These are phyloP conservation scores for Salpingus planirostris DNA, from an alignment of 2,888 invertebrate species.

Conservation along the genomic window DNA sequence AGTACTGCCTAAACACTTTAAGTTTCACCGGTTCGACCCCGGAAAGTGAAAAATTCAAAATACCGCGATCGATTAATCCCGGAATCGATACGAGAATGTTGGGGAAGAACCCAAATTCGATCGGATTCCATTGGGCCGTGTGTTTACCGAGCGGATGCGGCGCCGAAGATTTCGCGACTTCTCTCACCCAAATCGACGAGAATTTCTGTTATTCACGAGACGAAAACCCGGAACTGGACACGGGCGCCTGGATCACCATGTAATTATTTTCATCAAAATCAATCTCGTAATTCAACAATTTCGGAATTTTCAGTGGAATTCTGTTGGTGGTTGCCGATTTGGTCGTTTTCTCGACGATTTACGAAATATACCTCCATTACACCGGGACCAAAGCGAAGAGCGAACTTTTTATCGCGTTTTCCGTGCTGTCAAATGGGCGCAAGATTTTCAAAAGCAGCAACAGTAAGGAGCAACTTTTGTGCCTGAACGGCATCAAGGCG, in stretches of 20 bases:
- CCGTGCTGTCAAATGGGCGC: conserved; percentile 1
- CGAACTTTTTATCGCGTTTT: neutral
- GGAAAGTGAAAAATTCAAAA: too few relatives aligned
- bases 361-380: neutral
- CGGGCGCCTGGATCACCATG: neutral
- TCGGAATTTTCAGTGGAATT: neutral
- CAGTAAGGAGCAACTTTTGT: neutral
- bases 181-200: neutral
- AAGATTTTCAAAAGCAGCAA: neutral
- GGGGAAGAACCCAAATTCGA: neutral
- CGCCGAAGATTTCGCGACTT: neutral
- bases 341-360: neutral
- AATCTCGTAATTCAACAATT: neutral
- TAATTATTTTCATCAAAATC: neutral
- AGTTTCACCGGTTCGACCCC: neutral
- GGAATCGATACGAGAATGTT: neutral
- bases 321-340: neutral
- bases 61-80: neutral
- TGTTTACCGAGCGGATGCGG: neutral
- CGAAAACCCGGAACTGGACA: neutral
- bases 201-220: neutral
- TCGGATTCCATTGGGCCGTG: neutral
- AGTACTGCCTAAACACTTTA: neutral
- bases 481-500: neutral
- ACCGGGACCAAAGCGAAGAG: neutral